Evolutionary conservation across 2,888 invertebrate species (phyloP).

Genomic region (Dermolepida albohirtum): DNA sequence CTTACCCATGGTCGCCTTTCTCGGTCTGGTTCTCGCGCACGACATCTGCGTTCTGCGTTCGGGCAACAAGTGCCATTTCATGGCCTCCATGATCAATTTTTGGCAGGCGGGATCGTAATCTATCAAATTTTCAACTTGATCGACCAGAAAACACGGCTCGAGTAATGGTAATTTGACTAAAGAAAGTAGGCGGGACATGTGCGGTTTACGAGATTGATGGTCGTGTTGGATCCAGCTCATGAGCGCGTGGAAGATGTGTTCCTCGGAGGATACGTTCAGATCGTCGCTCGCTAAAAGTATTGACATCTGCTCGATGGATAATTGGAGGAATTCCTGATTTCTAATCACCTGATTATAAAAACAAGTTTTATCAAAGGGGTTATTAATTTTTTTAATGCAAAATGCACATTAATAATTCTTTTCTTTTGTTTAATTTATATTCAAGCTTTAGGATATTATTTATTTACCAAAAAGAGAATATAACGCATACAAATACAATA

Average conservation of each 20-base stretch:
- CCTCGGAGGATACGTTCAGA: conserved; percentile 91
- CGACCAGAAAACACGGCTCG: conserved; percentile 88
- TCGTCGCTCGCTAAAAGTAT: conserved; percentile 88
- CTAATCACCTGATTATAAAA: conserved; percentile 74
- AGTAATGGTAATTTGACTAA: conserved; percentile 87
- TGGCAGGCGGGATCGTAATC: conserved; percentile 78
- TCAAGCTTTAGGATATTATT: too few species aligned
- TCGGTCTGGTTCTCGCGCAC: conserved; percentile 84
- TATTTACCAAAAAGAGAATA: too few species aligned
- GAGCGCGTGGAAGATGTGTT: conserved; percentile 89
- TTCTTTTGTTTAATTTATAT: too few species aligned
- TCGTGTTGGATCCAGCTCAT: conserved; percentile 92
- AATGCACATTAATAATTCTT: too few species aligned
- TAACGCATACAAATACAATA: too few species aligned
- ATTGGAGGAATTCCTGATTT: conserved; percentile 84
- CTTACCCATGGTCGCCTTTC: conserved; percentile 92
- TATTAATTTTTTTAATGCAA: too few species aligned
- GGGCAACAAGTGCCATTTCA: conserved; percentile 92
- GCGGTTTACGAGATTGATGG: conserved; percentile 72
- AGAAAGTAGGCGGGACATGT: conserved; percentile 78
- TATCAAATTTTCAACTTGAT: conserved; percentile 79
- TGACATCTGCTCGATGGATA: conserved; percentile 83
- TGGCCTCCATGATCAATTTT: conserved; percentile 91
- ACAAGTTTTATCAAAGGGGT: too few species aligned
- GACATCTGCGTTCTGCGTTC: conserved; percentile 83